Conservation (phyloP, 2,113 vertebrate species). For the Forbesichthys papilliferus region DNA sequence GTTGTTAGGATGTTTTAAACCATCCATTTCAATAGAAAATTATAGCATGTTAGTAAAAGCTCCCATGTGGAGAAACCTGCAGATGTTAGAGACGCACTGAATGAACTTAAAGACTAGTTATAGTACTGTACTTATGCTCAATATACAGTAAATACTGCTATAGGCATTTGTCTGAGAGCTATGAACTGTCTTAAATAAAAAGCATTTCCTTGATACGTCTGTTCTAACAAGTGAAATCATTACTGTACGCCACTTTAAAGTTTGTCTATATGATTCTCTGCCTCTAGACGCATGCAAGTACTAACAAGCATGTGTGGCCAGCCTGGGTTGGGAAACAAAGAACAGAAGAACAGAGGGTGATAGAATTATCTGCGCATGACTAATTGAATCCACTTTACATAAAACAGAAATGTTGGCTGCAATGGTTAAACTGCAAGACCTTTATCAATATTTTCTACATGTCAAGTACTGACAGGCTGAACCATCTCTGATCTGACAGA, state of each 20-base stretch:
- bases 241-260: constrained; percentile 44
- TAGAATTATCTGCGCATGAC: too few relatives aligned
- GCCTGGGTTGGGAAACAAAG: too few relatives aligned
- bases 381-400: too few relatives aligned
- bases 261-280: background rate
- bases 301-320: too few relatives aligned
- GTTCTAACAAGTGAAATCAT: constrained; percentile 34
- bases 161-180: constrained; percentile 32
- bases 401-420: too few relatives aligned
- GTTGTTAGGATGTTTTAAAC: constrained; percentile 58
- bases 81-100: constrained; percentile 60
- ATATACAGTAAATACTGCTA: constrained; percentile 52
- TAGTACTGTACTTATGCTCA: constrained; percentile 53
- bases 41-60: constrained; percentile 64
- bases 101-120: constrained; percentile 67
- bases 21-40: constrained; percentile 68
- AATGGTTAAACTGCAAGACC: constrained; percentile 32
- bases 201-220: constrained; percentile 42
- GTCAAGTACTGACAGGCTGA: constrained; percentile 55
- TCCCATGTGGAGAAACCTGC: constrained; percentile 56
- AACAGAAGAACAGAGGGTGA: too few relatives aligned
- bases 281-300: too few relatives aligned
- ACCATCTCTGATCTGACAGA: constrained; percentile 57
- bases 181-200: constrained; percentile 47
- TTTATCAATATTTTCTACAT: constrained; percentile 71